These are phyloP conservation scores for Cyaniris semiargus DNA, from an alignment of 2,888 invertebrate genomes.

Conservation along the genomic window DNA sequence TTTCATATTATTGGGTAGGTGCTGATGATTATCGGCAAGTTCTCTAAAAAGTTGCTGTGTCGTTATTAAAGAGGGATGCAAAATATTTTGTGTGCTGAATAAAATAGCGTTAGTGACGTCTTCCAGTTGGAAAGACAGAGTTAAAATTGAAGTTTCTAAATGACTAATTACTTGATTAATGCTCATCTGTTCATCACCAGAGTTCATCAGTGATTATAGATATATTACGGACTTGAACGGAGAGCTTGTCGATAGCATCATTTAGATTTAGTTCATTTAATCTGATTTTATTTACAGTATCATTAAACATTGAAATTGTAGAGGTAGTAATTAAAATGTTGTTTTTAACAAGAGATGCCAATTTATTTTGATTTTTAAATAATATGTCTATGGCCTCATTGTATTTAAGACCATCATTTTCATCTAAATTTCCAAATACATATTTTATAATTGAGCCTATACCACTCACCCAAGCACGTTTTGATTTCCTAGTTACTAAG, in stretches of 20 bases:
- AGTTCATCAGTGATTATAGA: conserved; percentile 22
- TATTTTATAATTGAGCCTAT: conserved; percentile 42
- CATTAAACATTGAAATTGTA: conserved; percentile 35
- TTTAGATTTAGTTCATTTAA: conserved; percentile 35
- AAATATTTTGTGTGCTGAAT: conserved; percentile 39
- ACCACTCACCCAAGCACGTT: conserved; percentile 43
- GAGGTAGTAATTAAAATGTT: conserved; percentile 42
- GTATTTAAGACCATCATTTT: conserved; percentile 42
- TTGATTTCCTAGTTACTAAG: conserved; percentile 35
- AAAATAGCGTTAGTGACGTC: conserved; percentile 39
- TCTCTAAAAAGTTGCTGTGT: conserved; percentile 41
- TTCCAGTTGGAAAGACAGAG: conserved; percentile 38
- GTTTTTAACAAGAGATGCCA: conserved; percentile 41
- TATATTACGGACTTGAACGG: conserved; percentile 28
- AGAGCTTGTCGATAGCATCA: conserved; percentile 35
- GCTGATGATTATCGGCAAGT: conserved; percentile 40
- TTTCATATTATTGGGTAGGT: conserved; percentile 36
- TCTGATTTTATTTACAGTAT: conserved; percentile 36
- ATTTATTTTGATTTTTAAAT: conserved; percentile 37
- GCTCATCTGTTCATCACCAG: conserved; percentile 22
- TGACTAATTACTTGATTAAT: conserved; percentile 35
- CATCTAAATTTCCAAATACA: conserved; percentile 44
- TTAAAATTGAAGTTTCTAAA: conserved; percentile 36
- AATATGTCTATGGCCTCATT: conserved; percentile 40
- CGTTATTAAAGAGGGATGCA: conserved; percentile 43